phyloP scores from a whole-genome alignment of 2,888 invertebrate genomes.

The Ethmia dodecea region DNA sequence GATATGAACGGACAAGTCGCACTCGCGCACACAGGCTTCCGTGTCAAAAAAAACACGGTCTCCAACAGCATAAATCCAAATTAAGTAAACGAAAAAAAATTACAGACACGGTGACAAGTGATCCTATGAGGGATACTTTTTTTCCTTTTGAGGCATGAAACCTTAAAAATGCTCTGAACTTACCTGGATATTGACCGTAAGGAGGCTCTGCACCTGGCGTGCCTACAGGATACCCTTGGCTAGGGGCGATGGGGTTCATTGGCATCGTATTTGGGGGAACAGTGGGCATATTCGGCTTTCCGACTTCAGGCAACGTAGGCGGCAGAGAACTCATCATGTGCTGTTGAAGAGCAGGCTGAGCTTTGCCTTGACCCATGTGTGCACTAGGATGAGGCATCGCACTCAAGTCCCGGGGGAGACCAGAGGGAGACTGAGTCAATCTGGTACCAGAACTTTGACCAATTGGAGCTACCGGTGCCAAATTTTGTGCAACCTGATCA shows the following conservation, averaged over 20 bases:
- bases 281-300: conserved; percentile 25
- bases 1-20: too few relatives aligned
- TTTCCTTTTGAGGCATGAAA: too few relatives aligned
- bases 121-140: too few relatives aligned
- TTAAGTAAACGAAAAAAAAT: too few relatives aligned
- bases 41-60: too few relatives aligned
- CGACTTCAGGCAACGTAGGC: conserved; percentile 28
- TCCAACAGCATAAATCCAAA: too few relatives aligned
- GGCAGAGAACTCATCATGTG: conserved; percentile 39
- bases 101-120: too few relatives aligned
- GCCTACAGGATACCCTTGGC: conserved; percentile 37
- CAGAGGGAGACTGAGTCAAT: conserved; percentile 20
- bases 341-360: conserved; percentile 38
- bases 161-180: conserved; percentile 6
- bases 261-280: conserved; percentile 24
- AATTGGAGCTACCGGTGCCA: conserved; percentile 29
- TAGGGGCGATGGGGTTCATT: conserved; percentile 32
- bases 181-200: conserved; percentile 66
- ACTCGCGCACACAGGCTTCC: too few relatives aligned
- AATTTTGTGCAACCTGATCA: conserved; percentile 25
- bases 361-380: conserved; percentile 20
- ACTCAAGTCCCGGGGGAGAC: conserved; percentile 28
- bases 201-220: conserved; percentile 50
- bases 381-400: conserved; percentile 23
- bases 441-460: too few relatives aligned